phyloP scores from a whole-genome alignment of 2,888 invertebrate species.

The Polymixis flavicincta region DNA sequence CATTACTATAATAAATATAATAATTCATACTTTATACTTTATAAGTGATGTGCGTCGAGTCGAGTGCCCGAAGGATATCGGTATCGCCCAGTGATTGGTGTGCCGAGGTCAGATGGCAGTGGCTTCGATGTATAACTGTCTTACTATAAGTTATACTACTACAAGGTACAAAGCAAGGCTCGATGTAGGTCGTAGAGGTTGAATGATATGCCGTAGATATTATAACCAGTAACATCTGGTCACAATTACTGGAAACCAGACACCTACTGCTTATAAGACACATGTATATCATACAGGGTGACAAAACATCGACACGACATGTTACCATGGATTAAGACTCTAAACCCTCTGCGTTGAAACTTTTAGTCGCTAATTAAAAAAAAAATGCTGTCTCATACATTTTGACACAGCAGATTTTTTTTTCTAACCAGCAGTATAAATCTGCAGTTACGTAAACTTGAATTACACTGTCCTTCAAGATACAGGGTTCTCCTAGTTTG shows the following conservation, averaged over 20 bases:
- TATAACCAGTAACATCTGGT: neutral
- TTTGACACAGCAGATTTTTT: too few species aligned
- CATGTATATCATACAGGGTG: too few species aligned
- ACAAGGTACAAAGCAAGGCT: slow-evolving; percentile 14
- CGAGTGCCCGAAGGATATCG: slow-evolving; percentile 31
- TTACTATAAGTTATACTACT: neutral
- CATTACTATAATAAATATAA: neutral
- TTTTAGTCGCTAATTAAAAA: too few species aligned
- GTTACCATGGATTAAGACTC: too few species aligned
- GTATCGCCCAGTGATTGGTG: slow-evolving; percentile 23
- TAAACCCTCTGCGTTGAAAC: too few species aligned
- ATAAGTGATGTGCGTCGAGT: slow-evolving; percentile 1
- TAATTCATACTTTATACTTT: neutral
- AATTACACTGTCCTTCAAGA: too few species aligned
- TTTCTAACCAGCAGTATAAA: too few species aligned
- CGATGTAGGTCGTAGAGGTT: neutral
- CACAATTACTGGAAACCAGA: neutral
- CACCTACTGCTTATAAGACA: neutral
- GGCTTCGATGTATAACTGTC: neutral
- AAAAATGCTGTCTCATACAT: too few species aligned
- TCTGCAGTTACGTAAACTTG: too few species aligned
- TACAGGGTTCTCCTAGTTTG: too few species aligned
- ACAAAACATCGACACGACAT: too few species aligned
- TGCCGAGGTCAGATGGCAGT: slow-evolving; percentile 40
- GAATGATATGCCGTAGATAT: neutral